Percentiles rank a stretch among this genome's conserved stretches.
These are phyloP conservation scores for Camptogramma bilineatum DNA, from an alignment of 2,888 invertebrate species.

Conservation along the genomic window DNA sequence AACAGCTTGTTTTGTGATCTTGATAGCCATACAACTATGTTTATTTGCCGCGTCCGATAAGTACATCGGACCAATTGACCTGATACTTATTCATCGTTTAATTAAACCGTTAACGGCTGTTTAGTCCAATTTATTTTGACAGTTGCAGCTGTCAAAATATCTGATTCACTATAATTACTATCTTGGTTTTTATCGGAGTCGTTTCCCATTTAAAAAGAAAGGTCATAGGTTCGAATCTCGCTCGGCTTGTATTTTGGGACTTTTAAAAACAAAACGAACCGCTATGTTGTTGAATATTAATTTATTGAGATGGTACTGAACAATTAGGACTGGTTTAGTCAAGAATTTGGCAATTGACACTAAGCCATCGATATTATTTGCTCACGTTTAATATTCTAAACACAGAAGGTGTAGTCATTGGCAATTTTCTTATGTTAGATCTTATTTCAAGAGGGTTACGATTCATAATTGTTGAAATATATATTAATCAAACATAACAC, in stretches of 20 bases:
- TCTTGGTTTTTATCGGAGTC: not conserved
- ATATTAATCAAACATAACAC: not conserved
- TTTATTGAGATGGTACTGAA: constrained; percentile 1
- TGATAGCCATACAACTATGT: constrained; percentile 6
- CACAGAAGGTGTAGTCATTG: constrained; percentile 5
- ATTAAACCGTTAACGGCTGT: constrained; percentile 1
- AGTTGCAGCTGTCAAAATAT: not conserved
- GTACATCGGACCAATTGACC: not conserved
- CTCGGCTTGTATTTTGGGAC: too few relatives aligned
- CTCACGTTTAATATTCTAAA: constrained; percentile 1
- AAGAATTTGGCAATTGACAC: constrained; percentile 28
- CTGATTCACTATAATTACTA: not conserved
- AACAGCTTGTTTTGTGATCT: not conserved
- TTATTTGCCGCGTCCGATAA: not conserved
- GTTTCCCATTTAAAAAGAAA: too few relatives aligned
- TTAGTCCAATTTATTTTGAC: constrained; percentile 1
- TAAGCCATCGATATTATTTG: constrained; percentile 31
- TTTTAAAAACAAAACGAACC: too few relatives aligned
- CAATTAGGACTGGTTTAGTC: constrained; percentile 5
- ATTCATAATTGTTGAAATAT: constrained; percentile 13
- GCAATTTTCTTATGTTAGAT: not conserved
- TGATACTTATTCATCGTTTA: constrained; percentile 1
- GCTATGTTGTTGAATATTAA: not conserved
- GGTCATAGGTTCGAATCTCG: too few relatives aligned
- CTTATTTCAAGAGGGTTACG: not conserved